Conservation (phyloP, 2,113 vertebrate species). For the Rhinopithecus roxellana region DNA sequence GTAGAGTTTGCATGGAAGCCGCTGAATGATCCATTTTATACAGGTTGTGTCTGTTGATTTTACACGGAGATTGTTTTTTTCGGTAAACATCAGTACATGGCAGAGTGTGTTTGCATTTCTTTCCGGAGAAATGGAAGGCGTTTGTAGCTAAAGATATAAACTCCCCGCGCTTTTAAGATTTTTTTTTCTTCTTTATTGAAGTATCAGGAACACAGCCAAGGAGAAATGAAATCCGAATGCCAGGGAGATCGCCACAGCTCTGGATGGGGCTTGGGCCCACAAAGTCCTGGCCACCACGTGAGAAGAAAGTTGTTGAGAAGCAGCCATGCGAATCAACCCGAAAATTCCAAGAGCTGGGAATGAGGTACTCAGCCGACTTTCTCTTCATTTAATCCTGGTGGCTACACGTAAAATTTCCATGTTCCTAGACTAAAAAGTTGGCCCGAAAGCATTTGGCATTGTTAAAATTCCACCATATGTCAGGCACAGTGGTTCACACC, state of each 20-base stretch:
- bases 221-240: background rate
- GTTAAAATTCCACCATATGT: background rate
- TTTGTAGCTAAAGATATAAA: conserved; percentile 47
- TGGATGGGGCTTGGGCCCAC: background rate
- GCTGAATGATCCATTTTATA: conserved; percentile 76
- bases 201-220: background rate
- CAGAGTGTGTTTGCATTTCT: conserved; percentile 55
- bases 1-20: conserved; percentile 43
- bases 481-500: too few species aligned
- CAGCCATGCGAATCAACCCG: fast-evolving
- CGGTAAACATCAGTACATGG: conserved; percentile 67
- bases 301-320: background rate
- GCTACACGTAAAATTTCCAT: background rate
- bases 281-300: fast-evolving
- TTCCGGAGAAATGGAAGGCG: conserved; percentile 67
- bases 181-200: background rate
- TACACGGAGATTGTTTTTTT: conserved; percentile 22
- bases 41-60: conserved; percentile 72
- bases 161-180: background rate
- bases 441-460: background rate
- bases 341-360: background rate
- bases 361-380: fast-evolving
- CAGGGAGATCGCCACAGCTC: background rate
- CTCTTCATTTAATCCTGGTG: background rate
- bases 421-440: background rate